Evolutionary conservation across 2,888 invertebrate species (phyloP).

Genomic region (Chouioia cunea): DNA sequence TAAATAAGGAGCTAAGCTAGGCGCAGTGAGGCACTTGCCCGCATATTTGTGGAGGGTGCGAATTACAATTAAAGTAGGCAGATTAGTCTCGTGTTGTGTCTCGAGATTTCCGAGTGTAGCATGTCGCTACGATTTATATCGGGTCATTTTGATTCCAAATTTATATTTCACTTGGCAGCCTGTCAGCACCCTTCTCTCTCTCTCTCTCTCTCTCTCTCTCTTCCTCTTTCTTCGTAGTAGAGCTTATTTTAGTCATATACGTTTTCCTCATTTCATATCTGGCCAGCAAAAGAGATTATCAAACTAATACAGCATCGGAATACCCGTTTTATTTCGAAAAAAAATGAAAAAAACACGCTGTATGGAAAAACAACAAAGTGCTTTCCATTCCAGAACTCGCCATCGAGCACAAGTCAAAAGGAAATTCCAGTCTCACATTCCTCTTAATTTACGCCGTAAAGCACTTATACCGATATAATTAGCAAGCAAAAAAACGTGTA

Average conservation of each 20-base stretch:
- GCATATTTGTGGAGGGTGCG: slow-evolving; percentile 9
- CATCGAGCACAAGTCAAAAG: too few species aligned
- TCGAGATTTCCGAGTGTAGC: slow-evolving; percentile 11
- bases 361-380: too few species aligned
- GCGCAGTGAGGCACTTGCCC: background rate
- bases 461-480: slow-evolving; percentile 35
- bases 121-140: slow-evolving; percentile 21
- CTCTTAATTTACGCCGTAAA: slow-evolving; percentile 37
- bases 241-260: too few species aligned
- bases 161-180: slow-evolving; percentile 22
- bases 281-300: too few species aligned
- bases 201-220: background rate
- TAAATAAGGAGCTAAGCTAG: slow-evolving; percentile 38
- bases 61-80: slow-evolving; percentile 41
- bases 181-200: slow-evolving; percentile 6
- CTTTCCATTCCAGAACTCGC: too few species aligned
- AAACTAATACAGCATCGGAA: too few species aligned
- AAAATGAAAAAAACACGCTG: too few species aligned
- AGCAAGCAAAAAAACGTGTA: slow-evolving; percentile 13
- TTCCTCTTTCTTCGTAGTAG: background rate
- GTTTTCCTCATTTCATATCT: too few species aligned
- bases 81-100: slow-evolving; percentile 38
- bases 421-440: slow-evolving; percentile 17
- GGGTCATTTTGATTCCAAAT: slow-evolving; percentile 35
- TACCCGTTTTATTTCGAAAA: too few species aligned